Base-by-base conservation (phyloP, 2,888 invertebrate species). In the Teleogryllus oceanicus region DNA sequence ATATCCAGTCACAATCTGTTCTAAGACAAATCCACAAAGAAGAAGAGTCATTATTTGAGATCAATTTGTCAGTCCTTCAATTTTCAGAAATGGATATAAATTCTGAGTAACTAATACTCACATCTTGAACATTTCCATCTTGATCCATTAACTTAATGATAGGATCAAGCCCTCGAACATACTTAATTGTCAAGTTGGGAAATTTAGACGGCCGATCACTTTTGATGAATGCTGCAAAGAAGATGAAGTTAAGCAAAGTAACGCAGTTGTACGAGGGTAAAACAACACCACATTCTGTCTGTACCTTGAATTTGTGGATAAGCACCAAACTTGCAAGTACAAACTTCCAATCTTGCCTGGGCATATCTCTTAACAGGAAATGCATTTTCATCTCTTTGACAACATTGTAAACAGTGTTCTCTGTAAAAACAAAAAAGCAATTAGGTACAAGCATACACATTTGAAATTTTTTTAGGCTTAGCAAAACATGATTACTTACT, bases 321-420 rank as follows among this genome's bases (percentile, higher is more conserved):
- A 11, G 96, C 94, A 81, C 97, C 96, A 89, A 99, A 97, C 89
- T 99, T 99, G 88, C 99, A 99, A 78, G 97, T 97, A 86, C 99
- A 99, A 11, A 99, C 97, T 90, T 98, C 97, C 75, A 99, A 89
- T 81, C 96, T 92, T 0, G 98, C 99, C 86, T 93, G 94, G 0
- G 97, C 94, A 87, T 96, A 99, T 81, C 93, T 92, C 88, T 94
- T 94, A 2, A 87, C 85, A 16, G 90, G 90, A 2, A 91, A 89
- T 11, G 90, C 90, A 75, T 89, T 89, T 83, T 93, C 92, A 85
- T 96, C 94, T 83, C 91, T 90, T 82, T 94, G 92, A 85, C 96
- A 96, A 85, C 96, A 96, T 86, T 94, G 92, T 81, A 91, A 90
- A 84, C 96, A 96, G 83, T 91, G 91, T 18, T 90, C 90, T 80